A percentile compares a stretch with the other conserved stretches of the same genome.
These are phyloP conservation scores for Turdus rufiventris DNA, from an alignment of 2,113 vertebrate genomes.

Conservation along the genomic window DNA sequence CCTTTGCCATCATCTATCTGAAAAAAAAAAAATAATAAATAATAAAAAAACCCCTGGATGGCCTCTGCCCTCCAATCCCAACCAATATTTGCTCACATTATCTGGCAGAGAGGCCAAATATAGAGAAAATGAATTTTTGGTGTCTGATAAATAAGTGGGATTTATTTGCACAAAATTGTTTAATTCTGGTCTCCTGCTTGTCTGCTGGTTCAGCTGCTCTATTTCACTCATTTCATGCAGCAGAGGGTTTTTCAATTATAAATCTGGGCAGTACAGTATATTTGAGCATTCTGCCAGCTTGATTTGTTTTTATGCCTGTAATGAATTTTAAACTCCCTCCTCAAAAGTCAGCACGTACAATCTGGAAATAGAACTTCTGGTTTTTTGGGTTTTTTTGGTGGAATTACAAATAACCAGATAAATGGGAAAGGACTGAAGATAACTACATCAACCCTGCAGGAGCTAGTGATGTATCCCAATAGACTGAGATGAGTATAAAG, in stretches of 20 bases:
- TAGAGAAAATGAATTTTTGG: not conserved
- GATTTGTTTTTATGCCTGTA: slow-evolving; percentile 48
- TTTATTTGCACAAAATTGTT: slow-evolving; percentile 58
- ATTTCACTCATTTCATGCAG: slow-evolving; percentile 62
- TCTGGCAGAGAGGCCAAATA: slow-evolving; percentile 21
- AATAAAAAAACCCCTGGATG: not conserved
- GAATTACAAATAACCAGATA: not conserved
- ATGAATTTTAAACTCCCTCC: slow-evolving; percentile 56
- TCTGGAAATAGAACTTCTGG: slow-evolving; percentile 7
- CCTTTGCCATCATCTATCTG: not conserved
- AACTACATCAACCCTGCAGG: not conserved
- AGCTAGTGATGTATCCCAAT: not conserved
- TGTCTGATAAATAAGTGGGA: slow-evolving; percentile 31
- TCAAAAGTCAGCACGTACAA: not conserved
- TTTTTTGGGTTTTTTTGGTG: not conserved
- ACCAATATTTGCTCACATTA: slow-evolving; percentile 21
- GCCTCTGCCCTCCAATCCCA: not conserved
- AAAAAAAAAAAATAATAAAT: not conserved
- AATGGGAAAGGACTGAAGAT: not conserved
- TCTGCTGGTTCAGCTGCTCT: slow-evolving; percentile 50
- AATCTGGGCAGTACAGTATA: slow-evolving; percentile 23
- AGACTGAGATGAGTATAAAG: not conserved
- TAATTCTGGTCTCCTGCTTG: slow-evolving; percentile 44
- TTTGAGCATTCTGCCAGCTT: slow-evolving; percentile 52
- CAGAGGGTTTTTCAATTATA: slow-evolving; percentile 64